Evolutionary conservation across 2,113 vertebrate species (phyloP).

Genomic region (Heliornis fulica): DNA sequence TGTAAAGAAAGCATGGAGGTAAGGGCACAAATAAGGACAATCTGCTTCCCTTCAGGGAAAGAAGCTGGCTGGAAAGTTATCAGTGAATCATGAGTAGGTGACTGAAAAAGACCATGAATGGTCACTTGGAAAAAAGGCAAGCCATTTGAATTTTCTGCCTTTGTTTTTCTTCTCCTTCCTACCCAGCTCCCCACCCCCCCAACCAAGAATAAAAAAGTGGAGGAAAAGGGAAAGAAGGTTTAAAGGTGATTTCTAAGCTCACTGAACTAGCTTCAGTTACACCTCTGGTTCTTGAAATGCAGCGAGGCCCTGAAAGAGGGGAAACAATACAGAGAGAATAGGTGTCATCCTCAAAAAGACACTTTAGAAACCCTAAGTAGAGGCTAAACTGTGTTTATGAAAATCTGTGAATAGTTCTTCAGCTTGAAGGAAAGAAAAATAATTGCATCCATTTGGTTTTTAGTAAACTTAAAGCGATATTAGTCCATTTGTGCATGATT

Average conservation of each 20-base stretch:
- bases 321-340: not conserved
- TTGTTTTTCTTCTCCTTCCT: not conserved
- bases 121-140: not conserved
- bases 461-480: not conserved
- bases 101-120: not conserved
- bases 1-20: not conserved
- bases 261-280: not conserved
- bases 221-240: not conserved
- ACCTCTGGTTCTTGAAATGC: not conserved
- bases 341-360: not conserved
- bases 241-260: not conserved
- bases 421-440: not conserved
- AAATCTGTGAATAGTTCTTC: not conserved
- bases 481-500: not conserved
- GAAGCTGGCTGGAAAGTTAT: not conserved
- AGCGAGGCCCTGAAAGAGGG: not conserved
- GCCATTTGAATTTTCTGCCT: not conserved
- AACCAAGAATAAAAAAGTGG: not conserved
- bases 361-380: not conserved
- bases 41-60: not conserved
- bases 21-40: not conserved
- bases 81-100: not conserved
- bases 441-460: not conserved
- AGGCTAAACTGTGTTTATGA: not conserved
- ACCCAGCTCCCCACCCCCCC: not conserved